Base-by-base conservation (phyloP, 2,888 invertebrate genomes). In the Odontothrips loti region DNA sequence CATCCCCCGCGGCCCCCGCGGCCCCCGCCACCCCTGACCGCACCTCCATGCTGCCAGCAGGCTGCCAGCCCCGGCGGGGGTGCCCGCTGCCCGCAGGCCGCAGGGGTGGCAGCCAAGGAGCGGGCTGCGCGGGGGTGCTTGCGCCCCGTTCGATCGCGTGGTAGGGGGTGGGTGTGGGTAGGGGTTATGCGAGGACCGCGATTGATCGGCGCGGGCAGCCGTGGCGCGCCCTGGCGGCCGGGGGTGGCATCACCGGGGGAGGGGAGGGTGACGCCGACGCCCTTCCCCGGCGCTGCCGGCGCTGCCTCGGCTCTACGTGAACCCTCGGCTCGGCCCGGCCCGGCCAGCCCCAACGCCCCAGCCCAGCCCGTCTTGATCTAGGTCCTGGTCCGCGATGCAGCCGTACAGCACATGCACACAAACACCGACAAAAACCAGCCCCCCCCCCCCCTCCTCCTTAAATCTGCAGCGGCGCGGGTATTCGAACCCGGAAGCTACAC, bases 361-460 rank as follows among this genome's bases (percentile, higher is more conserved):
- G 63, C 20, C 68, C 68, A 4, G 68, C 68, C 68, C 68, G 23
- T 23, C 68, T 75, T 75, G 68, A 27, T 27, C 68, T 75, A 75
- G 68, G 68, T 75, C 68, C 68, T 75, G 68, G 68, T 75, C 68
- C 23, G 68, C 68, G 68, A 58, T 58, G 15, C 58, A 51, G 9
- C 20, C 51, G 20, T 20, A 9, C 20, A 58, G 34, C 58, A 58
- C 58, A 15, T 20, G 20, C 58, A 58, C 58, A 17, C 51, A 6
- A 15, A 51, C 51, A 15, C 58, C 6, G 15, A 58, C 58, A 58
- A 17, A 58, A 58, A 51, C 17, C 51, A 51, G 1, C 8, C 51
- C 51, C 17, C 51, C 51, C 48, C 10, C 51, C 51, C 51, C n/a
- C n/a, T n/a, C n/a, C n/a, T n/a, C n/a, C n/a, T n/a, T 43, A 43